Base-by-base conservation (phyloP, 92 coral and sea anemone species). In the Muricea muricata region DNA sequence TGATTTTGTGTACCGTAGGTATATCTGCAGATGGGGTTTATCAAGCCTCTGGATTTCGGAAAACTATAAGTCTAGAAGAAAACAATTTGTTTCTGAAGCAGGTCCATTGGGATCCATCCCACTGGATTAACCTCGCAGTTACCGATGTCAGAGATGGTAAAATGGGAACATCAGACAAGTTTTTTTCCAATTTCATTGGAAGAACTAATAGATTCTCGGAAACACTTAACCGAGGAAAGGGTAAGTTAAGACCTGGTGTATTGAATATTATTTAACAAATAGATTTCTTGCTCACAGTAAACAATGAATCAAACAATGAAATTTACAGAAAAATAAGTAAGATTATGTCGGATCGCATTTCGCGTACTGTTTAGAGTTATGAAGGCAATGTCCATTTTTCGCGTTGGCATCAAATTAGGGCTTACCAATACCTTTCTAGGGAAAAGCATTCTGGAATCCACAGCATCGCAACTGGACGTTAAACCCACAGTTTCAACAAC, bases 61-160 rank as follows among this genome's bases (percentile, higher is more conserved):
- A n/a, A 37, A 68, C 75, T 68, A 31, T 68, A 0, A 68, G 1
- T 50, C 9, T 33, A 7, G 35, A 60, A 7, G 6, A 30, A n/a
- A 15, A 21, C 33, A 68, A 35, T 24, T 68, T 21, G 21, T 68
- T 68, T 37, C 9, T 68, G 2, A 68, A 21, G 28, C 75, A 68
- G 21, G 75, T 68, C 2, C 0, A 26, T 33, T 68, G 75, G 75
- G 75, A 68, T 68, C 25, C 75, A 32, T 68, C 47, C 0, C 47
- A 68, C 12, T 68, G 75, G 75, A 68, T 68, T 25, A 68, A 68
- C 48, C 75, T 68, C 7, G 75, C 75, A 10, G 75, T 68, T 3
- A 68, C 47, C 3, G 68, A 60, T 12, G 12, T 60, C 0, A 60
- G 20, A n/a, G 68, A 60, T 3, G 68, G 63, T 1, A 60, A 68